Base-by-base conservation (phyloP, 2,797 vertebrate species). In the Spondyliosoma cantharus region DNA sequence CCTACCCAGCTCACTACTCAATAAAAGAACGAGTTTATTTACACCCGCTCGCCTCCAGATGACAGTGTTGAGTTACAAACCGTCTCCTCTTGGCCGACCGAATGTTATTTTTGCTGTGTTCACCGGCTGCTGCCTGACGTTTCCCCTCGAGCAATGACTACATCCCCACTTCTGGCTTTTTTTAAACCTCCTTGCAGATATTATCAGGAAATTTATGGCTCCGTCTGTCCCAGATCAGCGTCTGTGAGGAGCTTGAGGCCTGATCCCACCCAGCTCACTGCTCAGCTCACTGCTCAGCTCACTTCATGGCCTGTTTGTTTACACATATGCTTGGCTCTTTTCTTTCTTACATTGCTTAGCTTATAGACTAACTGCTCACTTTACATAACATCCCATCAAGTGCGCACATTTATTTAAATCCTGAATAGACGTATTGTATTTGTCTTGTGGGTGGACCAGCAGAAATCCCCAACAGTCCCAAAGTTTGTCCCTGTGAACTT, bases 11-110 rank as follows among this genome's bases (percentile, higher is more conserved):
- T 37, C 32, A 37, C 32, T 37, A 8, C 32, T 37, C 32, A 61
- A 56, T 17, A 57, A 25, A 7, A 27, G 20, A 32, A 49, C 14
- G 2, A 19, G 13, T 27, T 17, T n/a, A 78, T 66, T 81, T 84
- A 45, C 78, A 79, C 42, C 12, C 3, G 5, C 6, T 2, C 4
- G 0, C 90, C 93, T 78, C 78, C 73, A 87, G 91, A 69, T 86
- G 92, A 25, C 90, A 89, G 89, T 91, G 82, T 91, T 91, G 83
- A 84, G 87, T 86, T 29, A 74, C 3, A 53, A 15, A 71, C 27
- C 0, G 7, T 11, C 62, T 50, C 59, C 50, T 53, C 54, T 8
- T 54, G 15, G 68, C 57, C 75, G 20, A 27, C 20, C 66, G 12
- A 15, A 22, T 16, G 22, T 68, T 66, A 50, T 60, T 81, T 60